Conservation (phyloP, 2,113 vertebrate genomes). For the Oncorhynchus tshawytscha region DNA sequence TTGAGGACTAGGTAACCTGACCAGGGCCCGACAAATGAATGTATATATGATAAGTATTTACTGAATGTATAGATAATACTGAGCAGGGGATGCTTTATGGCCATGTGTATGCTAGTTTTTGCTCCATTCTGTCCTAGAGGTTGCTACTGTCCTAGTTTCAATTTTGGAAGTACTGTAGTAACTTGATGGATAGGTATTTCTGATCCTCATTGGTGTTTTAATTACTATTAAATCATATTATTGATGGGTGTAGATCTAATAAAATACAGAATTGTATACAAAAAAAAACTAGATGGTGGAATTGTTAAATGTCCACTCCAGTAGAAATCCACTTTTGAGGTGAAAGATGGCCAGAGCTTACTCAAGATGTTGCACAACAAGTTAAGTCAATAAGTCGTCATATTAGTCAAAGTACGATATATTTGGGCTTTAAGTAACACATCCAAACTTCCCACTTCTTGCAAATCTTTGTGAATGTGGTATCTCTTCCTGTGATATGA, state of each 20-base stretch:
- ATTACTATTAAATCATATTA: background rate
- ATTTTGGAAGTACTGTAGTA: background rate
- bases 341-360: too few species aligned
- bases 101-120: background rate
- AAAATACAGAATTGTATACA: too few species aligned
- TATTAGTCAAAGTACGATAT: too few species aligned
- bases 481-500: too few species aligned
- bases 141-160: too few species aligned
- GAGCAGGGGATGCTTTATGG: background rate
- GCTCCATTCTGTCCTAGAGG: too few species aligned
- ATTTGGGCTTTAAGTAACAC: too few species aligned
- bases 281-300: background rate
- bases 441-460: too few species aligned
- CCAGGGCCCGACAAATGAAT: background rate
- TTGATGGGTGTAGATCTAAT: background rate
- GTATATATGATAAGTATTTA: background rate
- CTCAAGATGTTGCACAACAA: too few species aligned
- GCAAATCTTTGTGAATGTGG: too few species aligned
- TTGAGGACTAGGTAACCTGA: background rate
- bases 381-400: too few species aligned
- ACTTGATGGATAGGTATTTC: background rate
- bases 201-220: background rate
- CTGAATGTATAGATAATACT: background rate
- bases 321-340: background rate
- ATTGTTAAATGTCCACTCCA: background rate